Evolutionary conservation across 2,888 invertebrate species (phyloP), one percentile per base, ranked within the genome.

Genomic region (Drosophila percnosoma): DNA sequence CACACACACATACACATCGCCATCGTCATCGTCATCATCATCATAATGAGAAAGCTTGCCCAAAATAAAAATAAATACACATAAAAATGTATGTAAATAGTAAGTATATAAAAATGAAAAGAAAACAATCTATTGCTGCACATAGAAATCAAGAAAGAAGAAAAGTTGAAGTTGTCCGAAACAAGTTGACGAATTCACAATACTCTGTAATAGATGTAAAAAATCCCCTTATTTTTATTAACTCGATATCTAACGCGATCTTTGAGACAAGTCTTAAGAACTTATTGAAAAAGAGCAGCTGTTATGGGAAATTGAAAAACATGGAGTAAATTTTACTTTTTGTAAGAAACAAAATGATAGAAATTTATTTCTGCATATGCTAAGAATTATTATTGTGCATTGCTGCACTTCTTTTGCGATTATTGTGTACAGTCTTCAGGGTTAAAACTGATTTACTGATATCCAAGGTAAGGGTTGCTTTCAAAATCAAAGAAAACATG

Each of bases 11-110:
- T 29, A 29, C 29, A 29, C 29, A 29, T 29, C 29, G 29, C 18
- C 29, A 7, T 29, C 11, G 21, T 45, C 48, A 58, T 38, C 66
- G 45, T 72, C 55, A 61, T 72, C 60, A 42, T 57, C 67, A 68
- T 55, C 76, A 77, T 73, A 87, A 82, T 75, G 75, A 79, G 87
- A 83, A 83, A 87, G 87, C 88, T 87, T 69, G 58, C 59, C 73
- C 59, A 75, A 72, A 75, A 54, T 36, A 79, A 64, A 68, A 51
- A 38, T 21, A 51, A 34, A 40, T 51, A 40, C 27, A 58, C 18
- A 58, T 53, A 34, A n/a, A 65, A 58, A 29, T 53, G 58, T 21
- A 42, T 66, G 48, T 64, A 64, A 42, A 60, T 49, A 57, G 40
- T 63, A 69, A 18, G 57, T 15, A 51, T 63, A 38, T 62, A 52